Evolutionary conservation across 2,888 invertebrate species (phyloP), one percentile per base, ranked within the genome.

Genomic region (Meiosimyza platycephala): DNA sequence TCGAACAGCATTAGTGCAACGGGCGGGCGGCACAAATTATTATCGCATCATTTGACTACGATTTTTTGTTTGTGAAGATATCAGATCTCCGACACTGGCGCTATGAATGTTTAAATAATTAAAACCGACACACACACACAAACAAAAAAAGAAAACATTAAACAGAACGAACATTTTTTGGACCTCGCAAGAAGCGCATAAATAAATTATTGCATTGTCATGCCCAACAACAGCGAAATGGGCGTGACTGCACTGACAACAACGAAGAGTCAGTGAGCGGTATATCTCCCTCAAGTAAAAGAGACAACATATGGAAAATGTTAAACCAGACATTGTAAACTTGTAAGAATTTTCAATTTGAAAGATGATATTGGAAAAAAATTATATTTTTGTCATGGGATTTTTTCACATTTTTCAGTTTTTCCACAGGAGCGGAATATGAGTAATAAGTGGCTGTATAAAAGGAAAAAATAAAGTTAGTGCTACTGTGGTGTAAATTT

Each of bases 341-440:
- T 55, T 5, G 28, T 22, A 51, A 47, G 66, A 55, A 47, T 67
- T 47, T 67, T 33, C 66, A 40, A 18, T 33, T 55, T 55, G 55
- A 67, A 55, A 67, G 55, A 67, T 67, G 66, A 55, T 54, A 55
- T 28, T 28, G 6, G 15, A 67, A 67, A 67, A 59, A 60, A 60
- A 40, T 1, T 40, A 9, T 40, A 6, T 9, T 9, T 40, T 40
- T 7, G 40, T 40, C 5, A 40, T 40, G 40, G 9, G 1, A 40
- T 40, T 40, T 28, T 28, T 28, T 28, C n/a, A 28, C 4, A 28
- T 28, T 28, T 28, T 28, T 28, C 28, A 28, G 28, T 28, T 28
- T 28, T 28, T 28, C 28, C 28, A 28, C 28, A 28, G 3, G 28
- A 28, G 9, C 9, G 40, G 40, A 9, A 9, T 7, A 40, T 40